Conservation (phyloP, 1,140 invertebrate species). For the Sinonovacula constricta region DNA sequence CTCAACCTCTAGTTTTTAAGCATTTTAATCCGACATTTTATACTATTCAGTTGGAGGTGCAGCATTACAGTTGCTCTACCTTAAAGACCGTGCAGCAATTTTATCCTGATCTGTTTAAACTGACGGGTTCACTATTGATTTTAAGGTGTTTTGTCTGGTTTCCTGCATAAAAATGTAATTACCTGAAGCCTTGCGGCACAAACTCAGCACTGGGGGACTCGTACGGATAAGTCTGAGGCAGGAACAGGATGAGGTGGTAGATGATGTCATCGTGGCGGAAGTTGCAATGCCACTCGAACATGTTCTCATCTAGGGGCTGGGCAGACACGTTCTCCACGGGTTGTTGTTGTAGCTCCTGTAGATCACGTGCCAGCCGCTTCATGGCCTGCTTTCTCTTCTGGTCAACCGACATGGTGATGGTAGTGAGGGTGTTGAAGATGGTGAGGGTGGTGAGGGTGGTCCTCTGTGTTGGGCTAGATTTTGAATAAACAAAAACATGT, state of each 20-base stretch:
- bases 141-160: too few species aligned
- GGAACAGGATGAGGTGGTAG: conserved; percentile 67
- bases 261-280: conserved; percentile 69
- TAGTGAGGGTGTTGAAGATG: too few species aligned
- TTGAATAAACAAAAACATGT: too few species aligned
- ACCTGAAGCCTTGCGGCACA: conserved; percentile 67
- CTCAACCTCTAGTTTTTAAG: too few species aligned
- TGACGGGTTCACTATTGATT: too few species aligned
- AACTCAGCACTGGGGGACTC: conserved; percentile 72
- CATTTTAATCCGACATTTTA: too few species aligned
- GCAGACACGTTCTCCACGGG: conserved; percentile 71
- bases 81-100: too few species aligned
- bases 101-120: too few species aligned
- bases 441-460: too few species aligned
- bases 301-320: conserved; percentile 63
- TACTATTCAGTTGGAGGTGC: too few species aligned
- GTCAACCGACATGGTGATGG: conserved; percentile 50
- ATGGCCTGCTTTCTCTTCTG: conserved; percentile 62
- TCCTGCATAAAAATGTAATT: neutral
- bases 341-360: conserved; percentile 60
- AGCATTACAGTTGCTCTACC: too few species aligned
- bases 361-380: conserved; percentile 64
- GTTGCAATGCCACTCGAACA: conserved; percentile 75
- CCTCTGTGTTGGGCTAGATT: too few species aligned
- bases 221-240: conserved; percentile 71